Conservation (phyloP, 2,113 vertebrate species). For the Oxygymnocypris stewartii region DNA sequence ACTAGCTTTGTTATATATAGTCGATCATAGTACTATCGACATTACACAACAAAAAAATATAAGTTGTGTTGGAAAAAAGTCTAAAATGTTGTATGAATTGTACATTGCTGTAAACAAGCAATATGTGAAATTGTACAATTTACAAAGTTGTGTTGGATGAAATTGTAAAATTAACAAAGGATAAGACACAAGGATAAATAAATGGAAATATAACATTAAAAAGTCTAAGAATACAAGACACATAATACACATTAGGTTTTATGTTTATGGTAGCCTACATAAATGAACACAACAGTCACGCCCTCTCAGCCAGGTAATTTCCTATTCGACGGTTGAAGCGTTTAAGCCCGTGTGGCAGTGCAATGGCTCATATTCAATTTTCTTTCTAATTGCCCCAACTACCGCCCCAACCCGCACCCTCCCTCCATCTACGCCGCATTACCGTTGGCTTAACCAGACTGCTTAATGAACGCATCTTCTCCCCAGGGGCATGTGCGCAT, state of each 20-base stretch:
- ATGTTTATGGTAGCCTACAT: neutral
- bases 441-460: conserved; percentile 48
- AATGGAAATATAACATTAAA: neutral
- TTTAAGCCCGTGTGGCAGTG: conserved; percentile 46
- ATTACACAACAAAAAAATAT: neutral
- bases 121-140: neutral
- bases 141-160: neutral
- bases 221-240: neutral
- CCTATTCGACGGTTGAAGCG: conserved; percentile 39
- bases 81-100: neutral
- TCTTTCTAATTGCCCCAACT: conserved; percentile 47
- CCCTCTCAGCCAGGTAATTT: conserved; percentile 42
- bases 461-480: conserved; percentile 52
- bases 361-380: conserved; percentile 58
- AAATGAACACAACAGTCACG: conserved; percentile 5
- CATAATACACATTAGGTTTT: neutral
- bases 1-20: neutral
- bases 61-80: neutral
- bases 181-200: neutral
- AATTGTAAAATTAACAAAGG: neutral
- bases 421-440: neutral
- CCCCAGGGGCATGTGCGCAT: conserved; percentile 22
- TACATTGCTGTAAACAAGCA: neutral
- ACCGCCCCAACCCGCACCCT: neutral
- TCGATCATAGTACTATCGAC: neutral